Base-by-base conservation (phyloP, 2,888 invertebrate genomes). In the Polydrusus tereticollis region DNA sequence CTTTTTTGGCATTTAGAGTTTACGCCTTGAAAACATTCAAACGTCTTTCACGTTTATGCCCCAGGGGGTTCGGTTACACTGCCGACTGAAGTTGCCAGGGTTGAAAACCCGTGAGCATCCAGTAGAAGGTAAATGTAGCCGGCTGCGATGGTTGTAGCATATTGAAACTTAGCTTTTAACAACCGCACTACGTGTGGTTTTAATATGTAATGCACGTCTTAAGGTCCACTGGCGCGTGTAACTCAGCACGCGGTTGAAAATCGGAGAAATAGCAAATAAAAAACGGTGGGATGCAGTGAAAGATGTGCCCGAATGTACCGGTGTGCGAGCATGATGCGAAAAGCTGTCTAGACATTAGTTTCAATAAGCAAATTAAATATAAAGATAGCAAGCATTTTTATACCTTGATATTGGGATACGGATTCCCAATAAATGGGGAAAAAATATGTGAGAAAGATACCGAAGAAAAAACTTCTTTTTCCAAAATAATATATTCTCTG, bases 181-280 rank as follows among this genome's bases (percentile, higher is more conserved):
- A 79, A 79, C 77, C 78, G 73, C 73, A 78, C 20, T 36, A 41
- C 36, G 79, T 78, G 75, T 75, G 66, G 75, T 70, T 79, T 83
- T 78, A 75, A 79, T 80, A 83, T 80, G 79, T 69, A 33, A 66
- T 50, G 77, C 82, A 81, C 82, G 81, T 81, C 72, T 70, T 77
- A 67, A 78, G 79, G 82, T 81, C 83, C 81, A 82, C 82, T 82
- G 83, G 80, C 83, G 84, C 85, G 84, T 84, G 83, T 84, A 85
- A 85, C 83, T 82, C 78, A 80, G 81, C 74, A 85, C 83, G 82
- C 78, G 80, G 81, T 72, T 77, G 76, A 76, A 78, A 78, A 77
- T 78, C 77, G 77, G 73, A 69, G 76, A 73, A 72, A 67, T 69
- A 62, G 73, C 64, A 73, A 59, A 69, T 69, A 73, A 58, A 45